A percentile compares a stretch with the other conserved stretches of the same genome.
Conservation (phyloP, 2,888 invertebrate genomes). For the Neoitamus cyanurus region DNA sequence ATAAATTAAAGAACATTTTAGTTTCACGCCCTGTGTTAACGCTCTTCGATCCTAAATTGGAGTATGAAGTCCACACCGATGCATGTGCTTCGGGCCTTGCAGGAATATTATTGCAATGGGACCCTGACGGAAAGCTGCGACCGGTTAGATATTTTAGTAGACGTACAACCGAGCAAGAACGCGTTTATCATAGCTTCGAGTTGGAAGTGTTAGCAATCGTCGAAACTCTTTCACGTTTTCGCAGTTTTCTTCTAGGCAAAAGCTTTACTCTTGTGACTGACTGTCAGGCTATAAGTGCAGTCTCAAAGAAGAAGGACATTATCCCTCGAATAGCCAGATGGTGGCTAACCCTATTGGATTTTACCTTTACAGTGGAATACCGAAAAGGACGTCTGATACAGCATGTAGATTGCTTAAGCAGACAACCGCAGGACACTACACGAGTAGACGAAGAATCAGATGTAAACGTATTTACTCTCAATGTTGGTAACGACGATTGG, state of each 20-base stretch:
- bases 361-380: constrained; percentile 50
- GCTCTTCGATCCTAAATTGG: constrained; percentile 53
- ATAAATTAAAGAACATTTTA: constrained; percentile 54
- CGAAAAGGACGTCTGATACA: constrained; percentile 55
- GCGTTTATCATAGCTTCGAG: constrained; percentile 61
- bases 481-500: not conserved
- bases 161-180: constrained; percentile 58
- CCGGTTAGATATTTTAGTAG: constrained; percentile 60
- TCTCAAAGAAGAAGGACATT: constrained; percentile 56
- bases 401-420: constrained; percentile 58
- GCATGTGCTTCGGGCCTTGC: constrained; percentile 58
- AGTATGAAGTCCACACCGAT: constrained; percentile 60
- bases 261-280: constrained; percentile 59
- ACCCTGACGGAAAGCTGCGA: constrained; percentile 44
- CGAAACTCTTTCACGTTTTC: constrained; percentile 58
- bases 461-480: not conserved
- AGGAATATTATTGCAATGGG: constrained; percentile 59
- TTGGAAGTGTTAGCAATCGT: constrained; percentile 61
- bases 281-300: constrained; percentile 58
- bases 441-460: constrained; percentile 45
- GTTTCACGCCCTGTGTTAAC: constrained; percentile 55
- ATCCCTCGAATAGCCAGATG: constrained; percentile 58
- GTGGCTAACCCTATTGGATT: constrained; percentile 55
- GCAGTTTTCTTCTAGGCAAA: constrained; percentile 59
- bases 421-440: constrained; percentile 49